Evolutionary conservation across 2,113 vertebrate species (phyloP).

Genomic region (Neopipo cinnamomea): DNA sequence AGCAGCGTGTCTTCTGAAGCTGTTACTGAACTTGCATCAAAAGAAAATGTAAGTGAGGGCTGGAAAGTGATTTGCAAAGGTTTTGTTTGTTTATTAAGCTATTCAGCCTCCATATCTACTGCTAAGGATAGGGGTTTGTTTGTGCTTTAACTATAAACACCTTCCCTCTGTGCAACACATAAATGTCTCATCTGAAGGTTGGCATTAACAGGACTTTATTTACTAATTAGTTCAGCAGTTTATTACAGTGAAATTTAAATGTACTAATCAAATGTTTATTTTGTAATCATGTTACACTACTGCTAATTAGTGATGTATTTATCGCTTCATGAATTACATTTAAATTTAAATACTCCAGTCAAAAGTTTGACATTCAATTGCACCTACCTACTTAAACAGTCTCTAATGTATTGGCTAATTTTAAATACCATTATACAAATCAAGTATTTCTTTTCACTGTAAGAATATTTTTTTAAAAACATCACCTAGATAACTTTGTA

Average conservation of each 20-base stretch:
- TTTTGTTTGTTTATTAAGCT: constrained; percentile 15
- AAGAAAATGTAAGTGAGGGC: neutral
- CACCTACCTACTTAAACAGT: constrained; percentile 24
- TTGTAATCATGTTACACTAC: constrained; percentile 69
- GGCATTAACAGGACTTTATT: constrained; percentile 30
- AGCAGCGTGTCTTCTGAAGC: neutral
- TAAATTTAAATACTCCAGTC: constrained; percentile 60
- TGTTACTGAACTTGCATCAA: neutral
- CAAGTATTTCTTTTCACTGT: neutral
- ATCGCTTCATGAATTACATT: constrained; percentile 60
- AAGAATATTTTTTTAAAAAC: neutral
- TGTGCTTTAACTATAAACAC: neutral
- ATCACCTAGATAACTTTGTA: neutral
- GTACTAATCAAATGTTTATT: constrained; percentile 73
- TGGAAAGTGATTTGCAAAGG: neutral
- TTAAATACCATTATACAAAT: neutral
- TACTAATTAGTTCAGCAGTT: constrained; percentile 64
- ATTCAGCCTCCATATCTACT: neutral
- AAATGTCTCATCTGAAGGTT: constrained; percentile 22
- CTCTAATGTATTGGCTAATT: neutral
- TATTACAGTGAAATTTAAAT: constrained; percentile 68
- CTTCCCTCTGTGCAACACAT: neutral
- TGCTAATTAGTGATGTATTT: constrained; percentile 69
- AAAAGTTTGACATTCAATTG: constrained; percentile 54
- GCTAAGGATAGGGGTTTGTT: neutral